Evolutionary conservation across 2,888 invertebrate genomes (phyloP), one percentile per base, ranked within the genome.

Genomic region (Onchidella celtica): DNA sequence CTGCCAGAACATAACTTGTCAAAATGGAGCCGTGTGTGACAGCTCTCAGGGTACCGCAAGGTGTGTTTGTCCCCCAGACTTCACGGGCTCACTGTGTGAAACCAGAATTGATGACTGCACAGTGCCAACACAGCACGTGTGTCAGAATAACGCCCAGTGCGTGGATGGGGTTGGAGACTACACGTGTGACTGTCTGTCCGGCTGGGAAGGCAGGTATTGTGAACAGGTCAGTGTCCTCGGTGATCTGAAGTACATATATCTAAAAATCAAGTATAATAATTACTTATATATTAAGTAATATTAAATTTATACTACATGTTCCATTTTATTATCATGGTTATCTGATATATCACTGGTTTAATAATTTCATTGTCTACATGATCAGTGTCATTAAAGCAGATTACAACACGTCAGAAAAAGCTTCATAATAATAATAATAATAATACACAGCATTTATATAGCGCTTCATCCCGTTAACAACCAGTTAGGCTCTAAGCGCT

Each of bases 101-200:
- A 63, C 72, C 11, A 38, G 69, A 24, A 68, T 82, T 21, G 82
- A 85, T n/a, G 81, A 80, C 27, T 85, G 85, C 40, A 59, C 59
- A 2, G 29, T 29, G 0, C 77, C 68, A 29, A 17, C 14, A 17
- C 47, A 84, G 57, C 34, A 29, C 3, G 87, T 86, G 9, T 90
- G 90, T 74, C 79, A 74, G 73, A 86, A 90, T 78, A 86, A 87
- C 70, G 89, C 84, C 9, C 85, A 83, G 6, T 91, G 90, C 84
- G 81, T 79, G 27, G 89, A 90, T 74, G 82, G 84, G 2, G 79
- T 86, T 11, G 77, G 83, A 65, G 79, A 63, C n/a, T 88, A 83
- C 74, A 77, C 55, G 3, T 91, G 90, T 84, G 68, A 72, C 34
- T 91, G 90, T 84, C 32, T 83, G 2, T 84, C 78, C 74, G 87